These are phyloP conservation scores for Caenorhabditis briggsae DNA, from an alignment of 1,140 invertebrate genomes.

Conservation along the genomic window DNA sequence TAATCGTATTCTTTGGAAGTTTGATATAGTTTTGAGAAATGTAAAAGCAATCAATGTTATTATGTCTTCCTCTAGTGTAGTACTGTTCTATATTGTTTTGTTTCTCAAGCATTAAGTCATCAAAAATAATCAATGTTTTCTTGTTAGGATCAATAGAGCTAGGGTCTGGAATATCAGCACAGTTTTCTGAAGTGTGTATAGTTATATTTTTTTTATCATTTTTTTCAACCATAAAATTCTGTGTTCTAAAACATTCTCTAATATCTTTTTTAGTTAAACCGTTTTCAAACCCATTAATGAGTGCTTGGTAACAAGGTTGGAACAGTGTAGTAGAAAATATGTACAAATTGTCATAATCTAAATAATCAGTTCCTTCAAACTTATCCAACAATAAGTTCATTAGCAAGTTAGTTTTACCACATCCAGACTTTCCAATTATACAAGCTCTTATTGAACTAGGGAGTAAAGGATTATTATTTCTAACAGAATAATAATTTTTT, in stretches of 20 bases:
- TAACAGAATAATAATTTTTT: constrained; percentile 56
- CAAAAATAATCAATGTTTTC: constrained; percentile 67
- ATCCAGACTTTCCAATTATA: constrained; percentile 63
- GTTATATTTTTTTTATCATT: too few relatives aligned
- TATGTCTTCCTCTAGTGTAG: too few relatives aligned
- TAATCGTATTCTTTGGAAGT: too few relatives aligned
- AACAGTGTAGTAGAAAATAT: constrained; percentile 69
- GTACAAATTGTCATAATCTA: constrained; percentile 68
- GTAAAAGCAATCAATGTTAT: too few relatives aligned
- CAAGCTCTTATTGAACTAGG: constrained; percentile 59
- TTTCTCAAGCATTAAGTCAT: too few relatives aligned
- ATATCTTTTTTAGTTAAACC: constrained; percentile 66
- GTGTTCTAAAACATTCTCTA: constrained; percentile 65
- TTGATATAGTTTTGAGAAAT: too few relatives aligned
- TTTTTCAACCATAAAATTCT: too few relatives aligned
- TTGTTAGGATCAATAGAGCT: too few relatives aligned
- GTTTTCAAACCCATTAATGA: constrained; percentile 67
- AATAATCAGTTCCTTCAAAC: constrained; percentile 64
- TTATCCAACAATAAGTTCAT: constrained; percentile 68
- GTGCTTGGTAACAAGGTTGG: constrained; percentile 67
- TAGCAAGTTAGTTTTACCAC: constrained; percentile 61
- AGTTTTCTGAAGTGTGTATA: constrained; percentile 60
- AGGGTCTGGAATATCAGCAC: constrained; percentile 67
- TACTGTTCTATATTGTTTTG: too few relatives aligned
- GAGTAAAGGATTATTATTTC: constrained; percentile 61